Evolutionary conservation across 2,113 vertebrate genomes (phyloP).

Genomic region (Rhea pennata): DNA sequence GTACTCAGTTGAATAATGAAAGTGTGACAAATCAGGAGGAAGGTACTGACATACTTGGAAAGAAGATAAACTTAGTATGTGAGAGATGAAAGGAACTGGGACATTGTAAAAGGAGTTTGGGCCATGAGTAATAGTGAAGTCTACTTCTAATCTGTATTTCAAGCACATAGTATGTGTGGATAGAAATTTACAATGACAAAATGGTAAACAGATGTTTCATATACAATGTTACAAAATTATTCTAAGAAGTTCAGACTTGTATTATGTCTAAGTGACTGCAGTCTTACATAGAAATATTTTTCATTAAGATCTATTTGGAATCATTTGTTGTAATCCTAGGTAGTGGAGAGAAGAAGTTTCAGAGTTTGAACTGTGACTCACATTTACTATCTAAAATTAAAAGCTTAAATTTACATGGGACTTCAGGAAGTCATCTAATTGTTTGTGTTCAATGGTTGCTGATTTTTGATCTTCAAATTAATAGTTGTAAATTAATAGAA

Average conservation of each 20-base stretch:
- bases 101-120: background rate
- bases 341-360: background rate
- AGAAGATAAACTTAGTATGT: background rate
- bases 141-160: background rate
- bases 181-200: background rate
- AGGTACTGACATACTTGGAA: too few relatives aligned
- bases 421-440: background rate
- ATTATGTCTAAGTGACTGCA: background rate
- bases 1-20: background rate
- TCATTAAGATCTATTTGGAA: background rate
- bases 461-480: background rate
- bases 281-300: background rate
- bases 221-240: background rate
- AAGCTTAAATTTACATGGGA: background rate
- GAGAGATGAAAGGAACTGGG: background rate
- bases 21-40: background rate
- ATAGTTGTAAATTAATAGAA: background rate
- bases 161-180: background rate
- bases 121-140: background rate
- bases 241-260: background rate
- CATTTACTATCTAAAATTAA: background rate
- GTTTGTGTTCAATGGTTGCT: background rate
- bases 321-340: background rate
- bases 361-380: background rate
- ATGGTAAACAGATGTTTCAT: background rate